A percentile compares a stretch with the other conserved stretches of the same genome.
Evolutionary conservation across 2,888 invertebrate species (phyloP).

Genomic region (Melitaea athalia): DNA sequence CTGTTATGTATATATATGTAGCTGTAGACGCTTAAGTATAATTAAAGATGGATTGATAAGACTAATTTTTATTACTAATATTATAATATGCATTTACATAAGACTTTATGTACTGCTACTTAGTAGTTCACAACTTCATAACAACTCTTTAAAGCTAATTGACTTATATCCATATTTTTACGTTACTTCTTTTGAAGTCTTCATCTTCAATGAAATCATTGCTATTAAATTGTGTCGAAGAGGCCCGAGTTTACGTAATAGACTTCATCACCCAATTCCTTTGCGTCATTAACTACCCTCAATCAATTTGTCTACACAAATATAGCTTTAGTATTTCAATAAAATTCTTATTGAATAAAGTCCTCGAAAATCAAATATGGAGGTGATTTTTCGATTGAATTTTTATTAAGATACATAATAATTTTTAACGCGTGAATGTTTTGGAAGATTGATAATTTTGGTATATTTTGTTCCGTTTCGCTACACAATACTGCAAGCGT

Average conservation of each 20-base stretch:
- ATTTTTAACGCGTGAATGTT: not conserved
- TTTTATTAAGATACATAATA: not conserved
- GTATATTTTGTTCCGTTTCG: too few species aligned
- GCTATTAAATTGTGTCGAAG: constrained; percentile 28
- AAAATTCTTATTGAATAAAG: constrained; percentile 28
- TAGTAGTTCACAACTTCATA: not conserved
- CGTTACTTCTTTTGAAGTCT: not conserved
- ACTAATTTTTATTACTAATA: too few species aligned
- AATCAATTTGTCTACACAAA: constrained; percentile 35
- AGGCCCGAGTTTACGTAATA: constrained; percentile 24
- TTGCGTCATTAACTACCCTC: constrained; percentile 32
- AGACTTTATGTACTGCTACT: too few species aligned
- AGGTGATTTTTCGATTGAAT: not conserved
- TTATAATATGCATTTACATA: too few species aligned
- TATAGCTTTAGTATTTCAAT: constrained; percentile 20
- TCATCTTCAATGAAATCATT: not conserved
- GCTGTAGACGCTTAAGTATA: too few species aligned
- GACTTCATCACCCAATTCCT: constrained; percentile 31
- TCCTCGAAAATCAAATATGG: constrained; percentile 15
- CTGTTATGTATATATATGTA: too few species aligned
- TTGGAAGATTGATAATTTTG: not conserved
- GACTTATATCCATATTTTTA: not conserved
- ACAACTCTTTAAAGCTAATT: not conserved
- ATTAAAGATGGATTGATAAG: too few species aligned
- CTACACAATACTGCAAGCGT: too few species aligned